Base-by-base conservation (phyloP, 2,113 vertebrate species). In the Mobula hypostoma region DNA sequence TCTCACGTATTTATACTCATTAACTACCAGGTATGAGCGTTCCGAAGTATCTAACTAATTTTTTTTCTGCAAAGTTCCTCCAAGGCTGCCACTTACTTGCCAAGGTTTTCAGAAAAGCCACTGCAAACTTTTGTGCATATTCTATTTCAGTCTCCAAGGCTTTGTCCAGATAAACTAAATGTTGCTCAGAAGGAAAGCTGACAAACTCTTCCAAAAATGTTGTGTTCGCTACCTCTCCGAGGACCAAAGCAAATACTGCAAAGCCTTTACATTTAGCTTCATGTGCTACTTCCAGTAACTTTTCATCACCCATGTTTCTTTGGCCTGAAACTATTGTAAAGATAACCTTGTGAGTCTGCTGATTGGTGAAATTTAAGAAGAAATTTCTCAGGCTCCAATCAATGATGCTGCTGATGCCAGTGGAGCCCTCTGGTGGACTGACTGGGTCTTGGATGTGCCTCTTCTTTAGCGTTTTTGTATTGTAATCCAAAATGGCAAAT, bases 181-280 rank as follows among this genome's bases (percentile, higher is more conserved):
- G 98, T 95, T 99, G 98, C 0, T 97, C 96, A 0, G 94, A 48
- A 0, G 98, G 98, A 0, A 1, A 1, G 40, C 98, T 97, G 5
- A 96, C 97, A 94, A 99, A 95, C 92, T 96, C 96, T 19, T 96
- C 96, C 95, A 97, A 96, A 94, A 98, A 95, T 0, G 0, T 79
- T 3, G 95, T 95, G 94, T 95, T 96, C 95, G 97, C 95, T 0
- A 95, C 94, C 0, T 94, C 94, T 0, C 98, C 97, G 68, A 98
- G 95, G 0, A 95, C 97, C 95, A 98, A 95, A 88, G 97, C 96
- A 63, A 99, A 97, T 94, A 98, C 0, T 0, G 97, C 96, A 95
- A 98, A 95, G 6, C 97, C 98, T 94, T 97, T 95, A 94, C 98
- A 98, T 94, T 98, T 98, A 91, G 97, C 97, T 95, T 96, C 95